Conservation (phyloP, 2,113 vertebrate genomes). For the Columba janthina region DNA sequence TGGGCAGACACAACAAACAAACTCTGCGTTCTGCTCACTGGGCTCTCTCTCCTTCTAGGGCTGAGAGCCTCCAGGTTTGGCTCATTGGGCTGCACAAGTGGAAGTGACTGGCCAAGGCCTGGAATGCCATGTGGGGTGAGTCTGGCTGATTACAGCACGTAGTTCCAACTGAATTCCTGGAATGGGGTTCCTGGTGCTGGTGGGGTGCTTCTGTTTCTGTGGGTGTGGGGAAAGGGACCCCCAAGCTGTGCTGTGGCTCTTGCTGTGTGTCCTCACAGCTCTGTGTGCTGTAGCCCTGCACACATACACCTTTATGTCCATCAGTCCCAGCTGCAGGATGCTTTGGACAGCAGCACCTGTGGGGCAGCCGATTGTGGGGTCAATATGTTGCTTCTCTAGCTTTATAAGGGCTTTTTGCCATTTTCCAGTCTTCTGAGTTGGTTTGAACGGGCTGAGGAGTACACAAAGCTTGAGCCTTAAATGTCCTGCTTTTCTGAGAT, state of each 20-base stretch:
- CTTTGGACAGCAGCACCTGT: neutral
- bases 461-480: neutral
- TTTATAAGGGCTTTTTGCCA: neutral
- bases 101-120: rapidly evolving
- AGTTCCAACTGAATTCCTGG: neutral
- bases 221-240: too few relatives aligned
- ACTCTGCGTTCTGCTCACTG: neutral
- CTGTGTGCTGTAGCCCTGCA: neutral
- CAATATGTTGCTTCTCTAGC: rapidly evolving
- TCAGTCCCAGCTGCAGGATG: rapidly evolving
- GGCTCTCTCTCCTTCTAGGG: neutral
- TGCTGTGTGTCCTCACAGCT: neutral
- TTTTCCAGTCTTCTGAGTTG: neutral
- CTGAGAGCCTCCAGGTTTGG: rapidly evolving
- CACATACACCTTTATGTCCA: rapidly evolving
- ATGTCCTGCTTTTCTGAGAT: neutral
- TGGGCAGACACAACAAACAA: too few relatives aligned
- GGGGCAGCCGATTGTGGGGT: neutral
- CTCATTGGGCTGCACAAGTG: neutral
- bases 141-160: neutral
- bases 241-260: too few relatives aligned
- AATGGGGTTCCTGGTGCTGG: neutral
- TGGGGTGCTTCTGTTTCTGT: neutral
- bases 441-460: neutral
- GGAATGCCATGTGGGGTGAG: rapidly evolving